These are phyloP conservation scores for Carassius gibelio DNA, from an alignment of 2,113 vertebrate species.

Conservation along the genomic window DNA sequence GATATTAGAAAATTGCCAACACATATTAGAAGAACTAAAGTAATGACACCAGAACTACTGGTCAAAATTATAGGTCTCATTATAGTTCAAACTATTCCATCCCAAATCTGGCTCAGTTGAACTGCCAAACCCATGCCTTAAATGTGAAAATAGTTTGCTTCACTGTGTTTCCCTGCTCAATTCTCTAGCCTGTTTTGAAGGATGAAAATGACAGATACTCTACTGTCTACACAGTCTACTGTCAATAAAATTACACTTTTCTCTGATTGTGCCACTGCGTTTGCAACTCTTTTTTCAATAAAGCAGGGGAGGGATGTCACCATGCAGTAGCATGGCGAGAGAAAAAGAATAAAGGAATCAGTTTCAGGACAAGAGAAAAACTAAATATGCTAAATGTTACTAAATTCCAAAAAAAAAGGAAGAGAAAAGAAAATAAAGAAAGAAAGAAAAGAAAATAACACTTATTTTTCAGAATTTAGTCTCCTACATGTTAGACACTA, in stretches of 20 bases:
- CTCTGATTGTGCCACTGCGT: background rate
- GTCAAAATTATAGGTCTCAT: background rate
- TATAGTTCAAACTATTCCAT: background rate
- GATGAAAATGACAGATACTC: background rate
- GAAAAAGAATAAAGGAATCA: background rate
- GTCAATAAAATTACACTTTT: slow-evolving; percentile 17
- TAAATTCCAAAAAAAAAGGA: background rate
- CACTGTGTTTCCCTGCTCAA: background rate
- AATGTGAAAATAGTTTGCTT: background rate
- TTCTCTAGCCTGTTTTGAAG: background rate
- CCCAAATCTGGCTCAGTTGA: no score
- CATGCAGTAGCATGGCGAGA: background rate
- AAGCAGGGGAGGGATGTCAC: background rate
- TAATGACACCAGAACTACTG: background rate
- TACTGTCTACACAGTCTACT: background rate
- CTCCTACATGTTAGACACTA: background rate
- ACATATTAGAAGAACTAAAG: background rate
- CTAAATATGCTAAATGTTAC: background rate
- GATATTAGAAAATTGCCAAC: background rate
- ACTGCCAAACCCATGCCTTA: background rate
- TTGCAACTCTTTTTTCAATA: background rate
- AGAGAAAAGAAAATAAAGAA: no score
- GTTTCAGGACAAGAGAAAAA: background rate
- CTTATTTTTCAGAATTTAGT: background rate
- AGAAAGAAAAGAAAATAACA: background rate